Base-by-base conservation (phyloP, 2,888 invertebrate species). In the Leptarthrus brevirostris region DNA sequence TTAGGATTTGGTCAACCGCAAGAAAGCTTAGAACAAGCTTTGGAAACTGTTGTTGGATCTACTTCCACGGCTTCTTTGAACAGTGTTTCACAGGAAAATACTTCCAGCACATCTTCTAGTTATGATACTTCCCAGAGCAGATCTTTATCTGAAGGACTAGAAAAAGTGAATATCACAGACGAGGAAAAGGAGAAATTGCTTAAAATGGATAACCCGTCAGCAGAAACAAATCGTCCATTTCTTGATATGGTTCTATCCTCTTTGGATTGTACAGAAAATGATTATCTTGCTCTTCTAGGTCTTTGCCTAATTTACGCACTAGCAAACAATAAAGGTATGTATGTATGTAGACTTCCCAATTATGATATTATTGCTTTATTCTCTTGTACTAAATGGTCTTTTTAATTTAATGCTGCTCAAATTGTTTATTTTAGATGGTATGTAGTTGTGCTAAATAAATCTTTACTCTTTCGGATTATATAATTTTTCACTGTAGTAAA, bases 251-350 rank as follows among this genome's bases (percentile, higher is more conserved):
- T 98, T 61, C 87, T 97, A 75, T 92, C 93, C 79, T 92, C 96
- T 0, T 86, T 98, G 78, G 93, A 95, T 81, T 95, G 96, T 82
- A 88, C 88, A 10, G 96, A 97, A 82, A 97, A 97, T 85, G 98
- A 99, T 87, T 98, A 98, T 82, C 90, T 94, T 54, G 92, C 97
- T 4, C 87, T 99, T 75, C 95, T 98, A 83, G 92, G 94, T 2
- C 87, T 98, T 14, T 95, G 97, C 85, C 87, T 98, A 75, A 89
- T 98, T 47, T 97, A 96, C 84, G 96, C 98, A 12, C 89, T 98
- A 85, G 93, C 94, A 75, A 94, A 94, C 40, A 26, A 56, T 24
- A 30, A 26, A 24, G 26, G 30, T 56, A 4, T 26, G 56, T 24
- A 24, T 14, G 10, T 22, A 56, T 24, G n/a, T n/a, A n/a, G n/a